These are phyloP conservation scores for Diloba caeruleocephala DNA, from an alignment of 2,888 invertebrate genomes.

Conservation along the genomic window DNA sequence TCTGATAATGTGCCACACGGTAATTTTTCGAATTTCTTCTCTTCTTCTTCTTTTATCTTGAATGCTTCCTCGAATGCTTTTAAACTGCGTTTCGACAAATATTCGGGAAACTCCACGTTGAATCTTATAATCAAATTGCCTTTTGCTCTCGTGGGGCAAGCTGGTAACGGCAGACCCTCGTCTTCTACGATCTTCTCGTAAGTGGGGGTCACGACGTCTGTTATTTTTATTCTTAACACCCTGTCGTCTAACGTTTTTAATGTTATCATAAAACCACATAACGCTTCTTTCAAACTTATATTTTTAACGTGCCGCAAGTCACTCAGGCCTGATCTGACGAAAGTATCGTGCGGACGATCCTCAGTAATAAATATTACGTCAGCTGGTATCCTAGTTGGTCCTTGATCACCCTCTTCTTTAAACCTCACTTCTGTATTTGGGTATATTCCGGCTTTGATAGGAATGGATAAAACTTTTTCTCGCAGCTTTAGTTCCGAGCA, in stretches of 20 bases:
- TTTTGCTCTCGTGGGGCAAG: slow-evolving; percentile 88
- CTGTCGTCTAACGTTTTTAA: slow-evolving; percentile 92
- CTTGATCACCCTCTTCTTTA: slow-evolving; percentile 94
- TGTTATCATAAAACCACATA: slow-evolving; percentile 91
- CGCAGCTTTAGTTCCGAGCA: slow-evolving; percentile 89
- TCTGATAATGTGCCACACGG: slow-evolving; percentile 73
- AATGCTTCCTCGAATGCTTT: slow-evolving; percentile 81
- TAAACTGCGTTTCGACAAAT: slow-evolving; percentile 81
- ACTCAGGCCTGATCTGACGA: slow-evolving; percentile 90
- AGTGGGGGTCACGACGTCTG: slow-evolving; percentile 91
- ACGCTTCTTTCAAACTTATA: slow-evolving; percentile 91
- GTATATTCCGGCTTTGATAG: slow-evolving; percentile 93
- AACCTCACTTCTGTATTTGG: slow-evolving; percentile 93
- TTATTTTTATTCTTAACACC: slow-evolving; percentile 91
- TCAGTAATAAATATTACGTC: slow-evolving; percentile 93
- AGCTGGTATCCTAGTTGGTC: slow-evolving; percentile 92
- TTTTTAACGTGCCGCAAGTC: slow-evolving; percentile 90
- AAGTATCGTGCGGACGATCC: slow-evolving; percentile 92
- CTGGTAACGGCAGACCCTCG: slow-evolving; percentile 93
- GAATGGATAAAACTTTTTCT: slow-evolving; percentile 93
- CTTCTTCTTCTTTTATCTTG: slow-evolving; percentile 71
- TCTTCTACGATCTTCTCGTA: slow-evolving; percentile 91
- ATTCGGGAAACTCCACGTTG: slow-evolving; percentile 79
- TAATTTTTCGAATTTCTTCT: slow-evolving; percentile 73
- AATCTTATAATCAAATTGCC: slow-evolving; percentile 93